These are phyloP conservation scores for Pyrgilauda ruficollis DNA, from an alignment of 2,113 vertebrate genomes.

Conservation along the genomic window DNA sequence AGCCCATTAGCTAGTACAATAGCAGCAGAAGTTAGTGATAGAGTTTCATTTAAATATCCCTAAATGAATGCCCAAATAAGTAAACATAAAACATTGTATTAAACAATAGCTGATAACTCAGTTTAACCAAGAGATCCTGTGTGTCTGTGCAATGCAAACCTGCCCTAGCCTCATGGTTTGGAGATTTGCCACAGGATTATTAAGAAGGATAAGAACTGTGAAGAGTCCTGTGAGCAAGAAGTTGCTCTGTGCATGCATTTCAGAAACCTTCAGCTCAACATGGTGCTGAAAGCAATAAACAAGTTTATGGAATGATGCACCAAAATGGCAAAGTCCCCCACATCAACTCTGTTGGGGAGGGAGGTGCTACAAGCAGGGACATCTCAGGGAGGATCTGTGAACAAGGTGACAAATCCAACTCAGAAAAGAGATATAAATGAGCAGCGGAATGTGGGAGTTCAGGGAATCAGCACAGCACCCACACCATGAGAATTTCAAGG, in stretches of 20 bases:
- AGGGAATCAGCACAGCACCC: neutral
- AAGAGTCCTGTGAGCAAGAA: neutral
- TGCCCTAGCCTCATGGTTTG: neutral
- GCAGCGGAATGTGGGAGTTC: neutral
- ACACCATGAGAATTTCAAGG: neutral
- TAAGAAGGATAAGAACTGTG: neutral
- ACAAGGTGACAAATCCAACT: neutral
- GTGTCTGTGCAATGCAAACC: neutral
- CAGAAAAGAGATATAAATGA: constrained; percentile 39
- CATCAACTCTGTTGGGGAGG: neutral
- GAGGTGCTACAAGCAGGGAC: neutral
- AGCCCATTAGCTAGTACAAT: neutral
- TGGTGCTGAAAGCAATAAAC: neutral
- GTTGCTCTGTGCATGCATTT: neutral
- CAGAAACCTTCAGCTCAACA: neutral
- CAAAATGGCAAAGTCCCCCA: neutral
- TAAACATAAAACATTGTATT: neutral
- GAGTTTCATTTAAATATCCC: neutral
- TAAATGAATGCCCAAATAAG: neutral
- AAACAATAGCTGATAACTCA: neutral
- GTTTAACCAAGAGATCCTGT: neutral
- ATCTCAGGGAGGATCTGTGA: neutral
- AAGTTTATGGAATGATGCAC: neutral
- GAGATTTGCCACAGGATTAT: neutral
- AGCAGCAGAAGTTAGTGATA: neutral